phyloP scores from a whole-genome alignment of 37 sponge, comb jelly and placozoan genomes.

The Ianthella basta region DNA sequence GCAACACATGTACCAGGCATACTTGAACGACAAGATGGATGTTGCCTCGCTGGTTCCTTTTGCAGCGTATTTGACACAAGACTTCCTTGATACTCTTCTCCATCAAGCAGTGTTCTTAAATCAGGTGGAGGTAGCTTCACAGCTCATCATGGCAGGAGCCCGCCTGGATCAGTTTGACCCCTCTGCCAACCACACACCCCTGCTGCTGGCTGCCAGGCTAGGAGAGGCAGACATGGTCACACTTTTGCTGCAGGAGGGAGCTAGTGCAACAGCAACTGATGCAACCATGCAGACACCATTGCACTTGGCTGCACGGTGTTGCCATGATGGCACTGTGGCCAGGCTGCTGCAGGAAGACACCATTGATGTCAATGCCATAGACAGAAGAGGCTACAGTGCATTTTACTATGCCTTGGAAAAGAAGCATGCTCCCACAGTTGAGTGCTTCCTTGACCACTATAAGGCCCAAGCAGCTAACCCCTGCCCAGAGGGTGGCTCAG shows the following conservation, averaged over 20 bases:
- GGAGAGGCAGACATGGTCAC: background rate
- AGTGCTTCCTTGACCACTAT: background rate
- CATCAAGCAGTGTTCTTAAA: background rate
- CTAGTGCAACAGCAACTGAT: conserved; percentile 1
- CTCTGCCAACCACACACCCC: background rate
- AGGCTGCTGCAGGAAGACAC: background rate
- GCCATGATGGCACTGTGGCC: background rate
- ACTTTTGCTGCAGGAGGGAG: background rate
- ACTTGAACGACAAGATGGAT: background rate
- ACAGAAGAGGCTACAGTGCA: background rate
- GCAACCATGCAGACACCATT: background rate
- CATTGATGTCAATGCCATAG: background rate
- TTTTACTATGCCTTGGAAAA: background rate
- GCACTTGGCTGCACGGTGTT: conserved; percentile 10
- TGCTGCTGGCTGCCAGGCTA: conserved; percentile 18
- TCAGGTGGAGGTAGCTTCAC: background rate
- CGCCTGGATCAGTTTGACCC: background rate
- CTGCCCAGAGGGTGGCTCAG: background rate
- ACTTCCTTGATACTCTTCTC: background rate
- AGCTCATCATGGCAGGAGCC: background rate
- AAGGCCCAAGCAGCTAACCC: background rate
- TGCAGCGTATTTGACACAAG: background rate
- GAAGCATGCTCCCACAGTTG: background rate
- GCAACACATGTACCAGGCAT: background rate
- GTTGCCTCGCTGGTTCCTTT: background rate